Evolutionary conservation across 2,888 invertebrate genomes (phyloP), one percentile per base, ranked within the genome.

Genomic region (Elysia crispata): DNA sequence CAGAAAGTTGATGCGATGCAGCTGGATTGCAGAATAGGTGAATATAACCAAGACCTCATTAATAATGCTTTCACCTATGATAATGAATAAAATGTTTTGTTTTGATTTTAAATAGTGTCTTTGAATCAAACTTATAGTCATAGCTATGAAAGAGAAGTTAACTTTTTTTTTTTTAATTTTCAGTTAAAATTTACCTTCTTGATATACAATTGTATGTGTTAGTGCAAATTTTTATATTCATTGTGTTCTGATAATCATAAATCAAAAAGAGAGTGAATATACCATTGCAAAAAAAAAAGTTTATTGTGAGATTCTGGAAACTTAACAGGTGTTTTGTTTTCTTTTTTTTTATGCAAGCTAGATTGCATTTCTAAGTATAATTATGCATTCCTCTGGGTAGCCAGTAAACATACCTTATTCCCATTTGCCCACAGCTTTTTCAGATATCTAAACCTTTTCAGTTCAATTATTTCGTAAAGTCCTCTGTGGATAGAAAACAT

Each of bases 371-470:
- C n/a, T n/a, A n/a, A n/a, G n/a, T n/a, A n/a, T n/a, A n/a, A n/a
- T n/a, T n/a, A n/a, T n/a, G n/a, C 5, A 41, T 41, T 41, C 41
- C 11, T 11, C 41, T 41, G 41, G 11, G 41, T 41, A 72, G n/a
- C 33, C 64, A 25, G 50, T 20, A 50, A 11, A 75, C 82, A 80
- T 84, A 91, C 90, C 86, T 86, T 87, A 78, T 91, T 91, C 79
- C 89, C 88, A 83, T 90, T 90, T 30, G 90, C 82, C 91, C 90
- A 91, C n/a, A 91, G 77, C 50, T 83, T 84, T 79, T 86, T 85
- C 15, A 91, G 83, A 77, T 88, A 88, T 77, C 84, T 86, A 74
- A 88, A 91, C 74, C 86, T 84, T 66, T 85, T 77, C 54, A 91
- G 83, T 74, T 87, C 86, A 28, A 79, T 75, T 18, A 90, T 86